Base-by-base conservation (phyloP, 2,113 vertebrate genomes). In the Rhynchopsitta pachyrhyncha region DNA sequence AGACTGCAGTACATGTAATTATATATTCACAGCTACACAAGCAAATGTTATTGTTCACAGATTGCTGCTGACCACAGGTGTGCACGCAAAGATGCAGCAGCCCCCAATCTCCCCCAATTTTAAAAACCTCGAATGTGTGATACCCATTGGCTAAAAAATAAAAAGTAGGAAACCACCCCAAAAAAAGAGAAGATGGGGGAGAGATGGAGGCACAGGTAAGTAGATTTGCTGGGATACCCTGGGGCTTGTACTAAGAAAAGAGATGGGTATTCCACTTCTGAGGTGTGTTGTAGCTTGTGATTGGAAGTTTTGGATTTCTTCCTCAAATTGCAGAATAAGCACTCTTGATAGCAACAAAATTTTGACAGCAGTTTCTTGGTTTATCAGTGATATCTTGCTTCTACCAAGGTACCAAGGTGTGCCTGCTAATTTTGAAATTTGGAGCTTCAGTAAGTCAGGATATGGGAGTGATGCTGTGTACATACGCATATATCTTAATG, bases 91-190 rank as follows among this genome's bases (percentile, higher is more conserved):
- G 39, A 87, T 17, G 31, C 50, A 78, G 18, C 24, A 77, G 33
- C 9, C 6, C 23, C 9, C 6, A 19, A 6, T 1, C 6, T 6
- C 2, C 3, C 3, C 1, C 4, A 2, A 1, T 59, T 59, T 35
- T 35, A 42, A 57, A 83, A 49, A 10, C 68, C 17, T 29, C 33
- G 6, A 47, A 41, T 47, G 5, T 75, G 8, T 31, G 8, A 44
- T 57, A 77, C 46, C 80, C 8, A 17, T 13, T 59, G 53, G 29
- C 9, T 1, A 6, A 5, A 49, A 33, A 42, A 49, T 29, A 3
- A 9, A 24, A 35, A 28, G 13, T 8, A 5, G 27, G 3, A 23
- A 15, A 59, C 33, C 33, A 59, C 33, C 35, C n/a, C 59, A 14
- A 24, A 13, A 10, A 24, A 46, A 2, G 2, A n/a, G 2, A 52